A percentile compares a stretch with the other conserved stretches of the same genome.
phyloP scores from a whole-genome alignment of 2,797 vertebrate genomes.

The Paguma larvata region DNA sequence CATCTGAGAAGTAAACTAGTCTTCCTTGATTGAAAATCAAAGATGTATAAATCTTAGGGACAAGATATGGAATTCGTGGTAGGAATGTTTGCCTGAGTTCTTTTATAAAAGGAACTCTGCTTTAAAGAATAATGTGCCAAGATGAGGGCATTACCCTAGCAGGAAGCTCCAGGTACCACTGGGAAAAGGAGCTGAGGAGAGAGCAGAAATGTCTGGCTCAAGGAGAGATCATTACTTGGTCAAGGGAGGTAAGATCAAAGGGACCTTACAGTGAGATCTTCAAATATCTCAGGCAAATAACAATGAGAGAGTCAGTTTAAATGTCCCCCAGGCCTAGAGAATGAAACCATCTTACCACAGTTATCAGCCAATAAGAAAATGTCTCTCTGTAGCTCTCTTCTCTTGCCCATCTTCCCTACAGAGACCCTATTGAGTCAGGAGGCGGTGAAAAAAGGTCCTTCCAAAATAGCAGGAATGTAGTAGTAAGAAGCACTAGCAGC shows the following conservation, averaged over 20 bases:
- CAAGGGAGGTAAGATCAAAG: background rate
- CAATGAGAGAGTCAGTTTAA: background rate
- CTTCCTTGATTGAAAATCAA: background rate
- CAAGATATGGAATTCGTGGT: background rate
- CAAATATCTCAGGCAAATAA: background rate
- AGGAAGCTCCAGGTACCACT: background rate
- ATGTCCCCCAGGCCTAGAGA: background rate
- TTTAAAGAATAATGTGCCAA: background rate
- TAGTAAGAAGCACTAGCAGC: background rate
- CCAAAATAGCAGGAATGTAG: background rate
- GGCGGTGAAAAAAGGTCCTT: background rate
- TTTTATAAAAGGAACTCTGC: background rate
- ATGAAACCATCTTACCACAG: background rate
- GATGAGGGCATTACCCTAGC: background rate
- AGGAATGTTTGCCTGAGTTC: background rate
- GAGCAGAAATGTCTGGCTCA: background rate
- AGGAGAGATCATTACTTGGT: background rate
- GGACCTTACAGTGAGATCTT: background rate
- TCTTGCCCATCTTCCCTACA: background rate
- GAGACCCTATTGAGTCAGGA: background rate
- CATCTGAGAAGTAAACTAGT: background rate
- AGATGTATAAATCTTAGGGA: background rate
- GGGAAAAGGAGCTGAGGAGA: background rate
- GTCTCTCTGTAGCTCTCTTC: background rate
- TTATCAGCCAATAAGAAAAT: background rate